Percentiles rank a stretch among this genome's conserved stretches.
Conservation (phyloP, 2,113 vertebrate species). For the Ptilorrhoa leucosticta region DNA sequence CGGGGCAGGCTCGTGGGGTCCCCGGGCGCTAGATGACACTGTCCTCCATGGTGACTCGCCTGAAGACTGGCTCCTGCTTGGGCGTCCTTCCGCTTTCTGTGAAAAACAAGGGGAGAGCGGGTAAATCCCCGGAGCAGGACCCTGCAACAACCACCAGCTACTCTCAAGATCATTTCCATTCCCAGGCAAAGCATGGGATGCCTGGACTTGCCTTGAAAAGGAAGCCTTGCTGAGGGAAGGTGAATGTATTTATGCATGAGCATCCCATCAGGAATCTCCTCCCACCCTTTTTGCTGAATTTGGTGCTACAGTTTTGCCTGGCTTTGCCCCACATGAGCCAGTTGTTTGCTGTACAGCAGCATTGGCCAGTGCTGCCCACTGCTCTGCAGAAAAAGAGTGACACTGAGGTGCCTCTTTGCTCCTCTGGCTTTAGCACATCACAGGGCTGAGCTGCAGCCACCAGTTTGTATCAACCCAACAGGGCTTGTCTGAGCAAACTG, state of each 20-base stretch:
- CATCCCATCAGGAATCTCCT: not conserved
- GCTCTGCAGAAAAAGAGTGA: not conserved
- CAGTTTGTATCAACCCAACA: not conserved
- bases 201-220: not conserved
- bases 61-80: conserved; percentile 57
- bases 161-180: not conserved
- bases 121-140: not conserved
- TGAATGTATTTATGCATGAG: not conserved
- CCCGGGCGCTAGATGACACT: conserved; percentile 39
- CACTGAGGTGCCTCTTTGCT: not conserved
- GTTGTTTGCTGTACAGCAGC: not conserved
- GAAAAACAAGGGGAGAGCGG: conserved; percentile 14
- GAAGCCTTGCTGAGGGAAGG: not conserved
- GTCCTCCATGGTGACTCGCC: conserved; percentile 63
- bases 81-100: conserved; percentile 22
- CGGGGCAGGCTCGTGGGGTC: not conserved
- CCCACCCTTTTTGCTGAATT: not conserved
- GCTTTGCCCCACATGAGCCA: not conserved
- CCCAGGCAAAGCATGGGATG: not conserved
- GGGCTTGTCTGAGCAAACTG: not conserved
- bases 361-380: accelerated
- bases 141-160: not conserved
- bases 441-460: not conserved
- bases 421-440: not conserved
- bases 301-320: not conserved